Conservation (phyloP, 2,888 invertebrate genomes). For the Nomada fabriciana region DNA sequence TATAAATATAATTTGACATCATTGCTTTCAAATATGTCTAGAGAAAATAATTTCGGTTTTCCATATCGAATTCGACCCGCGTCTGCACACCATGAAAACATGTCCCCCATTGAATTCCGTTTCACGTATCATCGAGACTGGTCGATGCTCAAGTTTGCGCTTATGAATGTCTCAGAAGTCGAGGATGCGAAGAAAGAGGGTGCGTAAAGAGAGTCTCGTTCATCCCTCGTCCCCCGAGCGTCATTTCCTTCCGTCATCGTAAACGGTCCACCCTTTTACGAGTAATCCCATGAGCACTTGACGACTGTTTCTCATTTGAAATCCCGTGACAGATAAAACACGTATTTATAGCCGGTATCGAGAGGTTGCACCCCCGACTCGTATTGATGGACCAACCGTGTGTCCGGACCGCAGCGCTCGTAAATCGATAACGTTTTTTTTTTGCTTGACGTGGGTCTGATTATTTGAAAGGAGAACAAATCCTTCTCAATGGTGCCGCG, state of each 20-base stretch:
- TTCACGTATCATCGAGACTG: background rate
- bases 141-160: background rate
- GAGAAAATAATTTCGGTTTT: background rate
- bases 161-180: constrained; percentile 42
- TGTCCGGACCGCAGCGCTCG: constrained; percentile 49
- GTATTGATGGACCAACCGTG: constrained; percentile 74
- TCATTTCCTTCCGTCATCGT: constrained; percentile 4
- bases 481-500: constrained; percentile 17
- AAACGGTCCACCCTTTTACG: constrained; percentile 71
- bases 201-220: constrained; percentile 24
- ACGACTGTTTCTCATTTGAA: constrained; percentile 82
- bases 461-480: constrained; percentile 49
- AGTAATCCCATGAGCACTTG: constrained; percentile 80
- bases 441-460: constrained; percentile 60
- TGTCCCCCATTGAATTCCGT: constrained; percentile 23
- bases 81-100: background rate
- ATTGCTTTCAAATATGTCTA: background rate
- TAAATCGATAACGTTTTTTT: constrained; percentile 78
- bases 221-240: constrained; percentile 17
- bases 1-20: no score
- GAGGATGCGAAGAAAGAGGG: background rate
- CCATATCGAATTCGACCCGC: background rate
- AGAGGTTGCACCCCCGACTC: constrained; percentile 64
- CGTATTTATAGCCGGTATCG: constrained; percentile 80
- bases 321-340: constrained; percentile 79